phyloP scores from a whole-genome alignment of 2,113 vertebrate species.

The Piliocolobus tephrosceles region DNA sequence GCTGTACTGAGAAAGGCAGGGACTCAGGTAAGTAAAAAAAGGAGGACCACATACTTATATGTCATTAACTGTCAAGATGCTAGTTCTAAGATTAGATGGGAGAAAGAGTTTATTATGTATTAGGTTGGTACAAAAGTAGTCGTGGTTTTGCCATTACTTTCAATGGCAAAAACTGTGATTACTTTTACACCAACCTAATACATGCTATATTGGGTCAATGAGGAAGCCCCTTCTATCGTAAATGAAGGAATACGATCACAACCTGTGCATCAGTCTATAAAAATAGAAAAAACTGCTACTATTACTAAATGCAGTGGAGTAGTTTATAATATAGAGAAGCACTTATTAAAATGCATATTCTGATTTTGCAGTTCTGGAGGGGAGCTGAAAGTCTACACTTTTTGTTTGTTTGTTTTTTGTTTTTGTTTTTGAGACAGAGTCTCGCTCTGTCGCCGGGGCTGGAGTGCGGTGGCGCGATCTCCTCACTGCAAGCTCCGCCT shows the following conservation, averaged over 20 bases:
- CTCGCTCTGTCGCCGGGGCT: too few relatives aligned
- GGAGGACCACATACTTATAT: neutral
- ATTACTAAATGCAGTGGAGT: neutral
- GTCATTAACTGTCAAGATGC: neutral
- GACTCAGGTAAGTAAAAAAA: neutral
- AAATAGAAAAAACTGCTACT: neutral
- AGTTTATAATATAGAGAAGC: neutral
- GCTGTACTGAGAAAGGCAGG: neutral
- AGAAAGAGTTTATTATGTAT: neutral
- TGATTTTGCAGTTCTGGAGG: neutral
- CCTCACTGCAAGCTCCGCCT: too few relatives aligned
- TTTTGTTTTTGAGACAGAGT: too few relatives aligned
- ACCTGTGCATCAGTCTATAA: neutral
- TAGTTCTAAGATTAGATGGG: neutral
- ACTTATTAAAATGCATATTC: neutral
- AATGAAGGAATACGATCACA: neutral
- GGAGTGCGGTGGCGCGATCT: fast-evolving
- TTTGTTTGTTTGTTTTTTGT: too few relatives aligned
- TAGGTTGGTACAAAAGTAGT: too few relatives aligned
- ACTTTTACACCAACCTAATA: too few relatives aligned
- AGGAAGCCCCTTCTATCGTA: neutral
- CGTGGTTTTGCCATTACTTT: too few relatives aligned
- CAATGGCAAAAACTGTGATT: too few relatives aligned
- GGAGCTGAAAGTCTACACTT: neutral
- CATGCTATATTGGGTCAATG: neutral